Evolutionary conservation across 2,113 vertebrate species (phyloP).

Genomic region (mouse (Mus musculus)): GRCm39 chr16:33458501-33459000

Average conservation of each 20-base stretch:
- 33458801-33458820: background rate
- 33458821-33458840: background rate
- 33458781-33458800: background rate
- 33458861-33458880: too few relatives aligned
- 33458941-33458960: background rate
- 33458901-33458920: background rate
- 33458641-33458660: background rate
- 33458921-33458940: background rate
- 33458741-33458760: constrained; percentile 11
- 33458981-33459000: background rate
- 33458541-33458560: background rate
- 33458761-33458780: background rate
- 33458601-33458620: background rate
- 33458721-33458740: background rate
- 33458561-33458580: constrained; percentile 6
- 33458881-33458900: background rate
- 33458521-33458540: background rate
- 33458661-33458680: background rate
- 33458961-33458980: background rate
- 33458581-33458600: background rate
- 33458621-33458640: background rate
- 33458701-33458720: background rate
- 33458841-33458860: too few relatives aligned
- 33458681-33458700: background rate
- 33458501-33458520: background rate